A percentile compares a stretch with the other conserved stretches of the same genome.
Conservation (phyloP, 2,113 vertebrate genomes). For the Syngnathus floridae region DNA sequence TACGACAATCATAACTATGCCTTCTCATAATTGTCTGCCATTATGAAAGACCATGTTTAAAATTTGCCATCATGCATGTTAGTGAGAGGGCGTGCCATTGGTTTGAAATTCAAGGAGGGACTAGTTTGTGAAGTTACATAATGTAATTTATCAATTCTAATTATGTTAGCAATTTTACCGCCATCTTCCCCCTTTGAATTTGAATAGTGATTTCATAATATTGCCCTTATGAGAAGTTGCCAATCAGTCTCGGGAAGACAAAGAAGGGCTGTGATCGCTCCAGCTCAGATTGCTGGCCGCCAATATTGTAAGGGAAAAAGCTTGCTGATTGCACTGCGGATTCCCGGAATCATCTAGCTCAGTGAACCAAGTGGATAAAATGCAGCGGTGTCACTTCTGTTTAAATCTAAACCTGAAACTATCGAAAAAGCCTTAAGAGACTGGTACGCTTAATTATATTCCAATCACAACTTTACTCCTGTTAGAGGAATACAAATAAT, state of each 20-base stretch:
- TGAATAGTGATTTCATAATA: background rate
- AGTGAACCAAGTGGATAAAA: background rate
- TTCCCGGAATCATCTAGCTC: background rate
- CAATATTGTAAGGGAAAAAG: background rate
- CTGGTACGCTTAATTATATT: background rate
- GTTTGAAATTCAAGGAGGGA: too few relatives aligned
- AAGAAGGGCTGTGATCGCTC: background rate
- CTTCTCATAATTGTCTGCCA: too few relatives aligned
- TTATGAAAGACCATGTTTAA: background rate
- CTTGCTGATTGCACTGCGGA: background rate
- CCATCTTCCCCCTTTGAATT: too few relatives aligned
- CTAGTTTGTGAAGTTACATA: too few relatives aligned
- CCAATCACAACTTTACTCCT: background rate
- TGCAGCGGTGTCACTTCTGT: background rate
- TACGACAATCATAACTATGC: too few relatives aligned
- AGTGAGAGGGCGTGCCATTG: background rate
- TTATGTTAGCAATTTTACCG: too few relatives aligned
- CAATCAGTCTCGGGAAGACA: background rate
- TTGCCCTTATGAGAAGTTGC: background rate
- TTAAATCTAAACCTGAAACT: background rate
- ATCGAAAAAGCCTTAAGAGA: background rate
- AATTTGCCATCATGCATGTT: background rate
- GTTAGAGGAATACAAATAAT: constrained; percentile 5
- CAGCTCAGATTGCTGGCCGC: background rate
- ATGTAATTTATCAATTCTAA: too few relatives aligned